Evolutionary conservation across 2,888 invertebrate species (phyloP), one percentile per base, ranked within the genome.

Genomic region (Abscondita cerata): DNA sequence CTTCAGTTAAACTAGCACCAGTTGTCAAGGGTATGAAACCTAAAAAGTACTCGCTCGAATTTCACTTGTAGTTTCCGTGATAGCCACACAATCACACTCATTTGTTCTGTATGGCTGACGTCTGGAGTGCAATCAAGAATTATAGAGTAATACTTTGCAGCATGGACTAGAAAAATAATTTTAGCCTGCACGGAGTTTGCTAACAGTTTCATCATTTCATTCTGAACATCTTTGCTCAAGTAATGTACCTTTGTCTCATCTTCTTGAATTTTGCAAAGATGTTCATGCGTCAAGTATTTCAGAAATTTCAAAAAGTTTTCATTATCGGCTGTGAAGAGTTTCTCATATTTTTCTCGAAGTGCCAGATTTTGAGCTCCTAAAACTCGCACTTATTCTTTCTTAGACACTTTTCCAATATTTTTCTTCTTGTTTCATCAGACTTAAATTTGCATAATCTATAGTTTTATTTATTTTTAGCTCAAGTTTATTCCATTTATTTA

Each of bases 11-110:
- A 9, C 5, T 5, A 13, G 41, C 41, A 9, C 15, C 41, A 41
- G 15, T 9, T 5, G n/a, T 13, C 3, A 41, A 15, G 2, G 41
- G 15, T 13, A 41, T 9, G 3, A 41, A 41, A 13, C 41, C 41
- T 13, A 41, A 13, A 15, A 41, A 41, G 9, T 41, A 3, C 9
- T 41, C 41, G 8, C 5, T 15, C 4, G 15, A 5, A 4, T 12
- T 41, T 41, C 9, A 5, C 15, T 9, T 25, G 6, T 25, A 25
- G 4, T 25, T 15, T 36, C 19, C 34, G 2, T 34, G 36, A 16
- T 36, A 52, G 36, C n/a, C 52, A 38, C n/a, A 52, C 18, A 52
- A 52, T 52, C 13, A 52, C 36, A 13, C 18, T 15, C 52, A 52
- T 36, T 11, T 52, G 36, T 36, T 52, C 36, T 18, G 36, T 16